These are phyloP conservation scores for Danio kyathit DNA, from an alignment of 2,797 vertebrate genomes.

Conservation along the genomic window DNA sequence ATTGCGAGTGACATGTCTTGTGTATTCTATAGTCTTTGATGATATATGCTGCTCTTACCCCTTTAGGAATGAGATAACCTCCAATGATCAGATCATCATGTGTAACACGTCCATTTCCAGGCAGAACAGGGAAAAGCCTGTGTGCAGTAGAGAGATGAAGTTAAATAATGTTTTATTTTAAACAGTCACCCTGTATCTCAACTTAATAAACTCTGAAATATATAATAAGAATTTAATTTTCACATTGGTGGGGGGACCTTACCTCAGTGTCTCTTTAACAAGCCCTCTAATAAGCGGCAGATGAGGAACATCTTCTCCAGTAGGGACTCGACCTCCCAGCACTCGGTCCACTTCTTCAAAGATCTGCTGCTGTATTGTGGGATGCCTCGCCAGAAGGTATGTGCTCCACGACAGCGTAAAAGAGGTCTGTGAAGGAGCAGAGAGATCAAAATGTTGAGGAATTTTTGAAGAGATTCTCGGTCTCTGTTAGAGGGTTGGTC, in stretches of 20 bases:
- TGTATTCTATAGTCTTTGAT: too few species aligned
- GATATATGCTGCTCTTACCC: conserved; percentile 78
- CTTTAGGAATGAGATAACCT: conserved; percentile 93
- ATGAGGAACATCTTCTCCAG: conserved; percentile 80
- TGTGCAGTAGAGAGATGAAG: neutral
- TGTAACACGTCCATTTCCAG: conserved; percentile 90
- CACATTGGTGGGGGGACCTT: conserved; percentile 1
- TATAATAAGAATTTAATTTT: conserved; percentile 1
- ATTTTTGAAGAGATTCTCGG: too few species aligned
- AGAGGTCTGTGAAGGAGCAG: conserved; percentile 82
- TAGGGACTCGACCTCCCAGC: conserved; percentile 77
- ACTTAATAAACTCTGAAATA: conserved; percentile 28
- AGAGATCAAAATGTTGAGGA: neutral
- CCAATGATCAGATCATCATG: conserved; percentile 90
- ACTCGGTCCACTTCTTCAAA: conserved; percentile 80
- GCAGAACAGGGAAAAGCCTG: conserved; percentile 93
- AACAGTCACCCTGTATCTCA: too few species aligned
- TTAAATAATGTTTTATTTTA: too few species aligned
- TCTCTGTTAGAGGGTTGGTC: neutral
- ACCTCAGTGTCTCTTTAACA: conserved; percentile 95
- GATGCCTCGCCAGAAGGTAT: conserved; percentile 89
- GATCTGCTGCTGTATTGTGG: conserved; percentile 83
- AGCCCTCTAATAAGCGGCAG: conserved; percentile 89
- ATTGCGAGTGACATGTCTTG: too few species aligned
- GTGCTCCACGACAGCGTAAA: conserved; percentile 91